Evolutionary conservation across 2,888 invertebrate genomes (phyloP).

Genomic region (Achlya flavicornis): DNA sequence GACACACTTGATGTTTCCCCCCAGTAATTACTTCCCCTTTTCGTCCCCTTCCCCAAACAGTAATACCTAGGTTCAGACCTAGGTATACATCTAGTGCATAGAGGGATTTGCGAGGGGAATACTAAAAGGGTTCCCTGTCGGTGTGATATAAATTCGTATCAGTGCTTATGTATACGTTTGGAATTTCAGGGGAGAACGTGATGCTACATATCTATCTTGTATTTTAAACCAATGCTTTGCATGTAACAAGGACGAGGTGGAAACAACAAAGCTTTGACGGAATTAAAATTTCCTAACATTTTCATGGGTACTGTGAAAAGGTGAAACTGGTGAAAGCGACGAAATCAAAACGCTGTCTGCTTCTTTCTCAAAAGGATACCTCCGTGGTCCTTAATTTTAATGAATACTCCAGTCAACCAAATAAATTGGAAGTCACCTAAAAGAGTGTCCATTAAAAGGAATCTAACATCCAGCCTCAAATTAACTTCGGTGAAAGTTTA

Average conservation of each 20-base stretch:
- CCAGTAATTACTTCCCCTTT: constrained; percentile 74
- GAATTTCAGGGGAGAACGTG: constrained; percentile 40
- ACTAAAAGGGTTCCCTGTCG: constrained; percentile 72
- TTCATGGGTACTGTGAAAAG: constrained; percentile 23
- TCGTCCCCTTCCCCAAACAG: constrained; percentile 52
- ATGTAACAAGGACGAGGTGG: constrained; percentile 26
- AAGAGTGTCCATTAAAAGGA: constrained; percentile 82
- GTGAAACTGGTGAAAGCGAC: too few relatives aligned
- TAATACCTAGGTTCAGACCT: constrained; percentile 69
- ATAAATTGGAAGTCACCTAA: constrained; percentile 80
- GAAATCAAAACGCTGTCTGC: constrained; percentile 56
- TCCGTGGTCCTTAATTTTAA: constrained; percentile 65
- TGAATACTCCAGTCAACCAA: constrained; percentile 76
- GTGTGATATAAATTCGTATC: constrained; percentile 66
- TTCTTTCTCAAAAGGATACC: constrained; percentile 60
- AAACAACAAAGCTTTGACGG: constrained; percentile 34
- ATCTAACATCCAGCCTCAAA: constrained; percentile 77
- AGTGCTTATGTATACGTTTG: constrained; percentile 39
- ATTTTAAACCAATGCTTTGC: constrained; percentile 56
- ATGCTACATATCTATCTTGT: constrained; percentile 50
- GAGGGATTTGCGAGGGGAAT: constrained; percentile 77
- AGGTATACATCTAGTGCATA: constrained; percentile 65
- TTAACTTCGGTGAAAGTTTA: constrained; percentile 82
- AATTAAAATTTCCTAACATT: constrained; percentile 36
- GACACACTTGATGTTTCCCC: constrained; percentile 82